These are phyloP conservation scores for Nannobrachium achirus DNA, from an alignment of 2,113 vertebrate genomes.

Conservation along the genomic window DNA sequence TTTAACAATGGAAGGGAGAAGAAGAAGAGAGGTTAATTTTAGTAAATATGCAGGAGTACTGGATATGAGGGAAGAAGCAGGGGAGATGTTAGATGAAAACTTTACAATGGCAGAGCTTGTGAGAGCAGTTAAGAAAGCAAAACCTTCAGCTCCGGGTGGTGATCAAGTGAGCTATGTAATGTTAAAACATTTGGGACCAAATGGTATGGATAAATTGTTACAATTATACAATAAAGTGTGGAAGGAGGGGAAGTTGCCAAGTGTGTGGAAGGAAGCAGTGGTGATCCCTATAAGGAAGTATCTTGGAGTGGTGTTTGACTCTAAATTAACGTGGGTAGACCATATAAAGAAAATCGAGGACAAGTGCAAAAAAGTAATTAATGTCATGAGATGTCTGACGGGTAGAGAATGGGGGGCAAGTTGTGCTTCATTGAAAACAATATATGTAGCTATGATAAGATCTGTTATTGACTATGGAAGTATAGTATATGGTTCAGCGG, in stretches of 20 bases:
- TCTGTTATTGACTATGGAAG: too few relatives aligned
- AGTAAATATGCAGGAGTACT: not conserved
- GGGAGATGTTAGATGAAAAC: too few relatives aligned
- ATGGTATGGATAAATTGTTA: not conserved
- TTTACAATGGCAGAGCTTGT: not conserved
- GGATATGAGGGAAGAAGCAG: not conserved
- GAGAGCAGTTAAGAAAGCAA: not conserved
- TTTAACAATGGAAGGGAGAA: not conserved
- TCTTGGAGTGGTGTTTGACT: too few relatives aligned
- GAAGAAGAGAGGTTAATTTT: not conserved
- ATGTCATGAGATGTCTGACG: not conserved
- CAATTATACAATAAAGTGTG: not conserved
- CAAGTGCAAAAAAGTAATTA: not conserved
- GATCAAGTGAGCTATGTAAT: not conserved
- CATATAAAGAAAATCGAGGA: too few relatives aligned
- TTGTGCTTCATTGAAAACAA: too few relatives aligned
- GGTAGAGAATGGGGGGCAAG: too few relatives aligned
- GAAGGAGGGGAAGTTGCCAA: not conserved
- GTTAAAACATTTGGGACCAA: not conserved
- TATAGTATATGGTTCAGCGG: too few relatives aligned
- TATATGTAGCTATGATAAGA: too few relatives aligned
- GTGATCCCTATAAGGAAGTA: not conserved
- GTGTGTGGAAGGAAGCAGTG: not conserved
- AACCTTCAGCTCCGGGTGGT: not conserved
- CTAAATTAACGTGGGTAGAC: too few relatives aligned